phyloP scores from a whole-genome alignment of 2,797 vertebrate genomes.

The Thamnophis elegans region DNA sequence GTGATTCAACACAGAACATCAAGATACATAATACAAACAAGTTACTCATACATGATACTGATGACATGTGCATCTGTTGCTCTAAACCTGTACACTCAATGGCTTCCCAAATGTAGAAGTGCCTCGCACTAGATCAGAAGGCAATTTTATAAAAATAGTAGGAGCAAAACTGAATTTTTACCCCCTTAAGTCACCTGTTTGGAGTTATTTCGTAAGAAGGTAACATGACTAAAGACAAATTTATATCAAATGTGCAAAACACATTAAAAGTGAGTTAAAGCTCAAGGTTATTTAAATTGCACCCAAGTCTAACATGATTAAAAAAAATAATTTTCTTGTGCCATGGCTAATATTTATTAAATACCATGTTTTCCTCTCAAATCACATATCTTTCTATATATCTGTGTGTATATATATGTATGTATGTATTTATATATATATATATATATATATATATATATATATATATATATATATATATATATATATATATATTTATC shows the following conservation, averaged over 20 bases:
- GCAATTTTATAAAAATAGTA: conserved; percentile 99
- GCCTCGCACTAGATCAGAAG: conserved; percentile 99
- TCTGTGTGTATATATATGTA: not conserved
- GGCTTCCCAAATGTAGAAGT: conserved; percentile 97
- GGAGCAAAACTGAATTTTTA: conserved; percentile 87
- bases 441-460: conserved; percentile 33
- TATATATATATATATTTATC: conserved; percentile 47
- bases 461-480: too few species aligned
- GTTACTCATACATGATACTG: conserved; percentile 86
- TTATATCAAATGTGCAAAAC: conserved; percentile 99
- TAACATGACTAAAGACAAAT: conserved; percentile 92
- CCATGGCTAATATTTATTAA: conserved; percentile 91
- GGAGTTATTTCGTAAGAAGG: conserved; percentile 93
- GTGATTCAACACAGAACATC: conserved; percentile 95
- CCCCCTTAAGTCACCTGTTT: conserved; percentile 95
- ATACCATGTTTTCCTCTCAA: conserved; percentile 80
- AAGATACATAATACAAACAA: conserved; percentile 90
- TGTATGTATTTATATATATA: conserved; percentile 27
- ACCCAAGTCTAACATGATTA: conserved; percentile 92
- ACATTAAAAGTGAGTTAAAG: conserved; percentile 99
- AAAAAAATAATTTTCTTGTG: conserved; percentile 96
- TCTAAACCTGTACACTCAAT: conserved; percentile 93
- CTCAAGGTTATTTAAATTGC: conserved; percentile 96
- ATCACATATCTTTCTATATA: conserved; percentile 50
- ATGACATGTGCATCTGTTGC: conserved; percentile 91